Conservation (phyloP, 2,797 vertebrate genomes). For the Pelochelys cantorii region DNA sequence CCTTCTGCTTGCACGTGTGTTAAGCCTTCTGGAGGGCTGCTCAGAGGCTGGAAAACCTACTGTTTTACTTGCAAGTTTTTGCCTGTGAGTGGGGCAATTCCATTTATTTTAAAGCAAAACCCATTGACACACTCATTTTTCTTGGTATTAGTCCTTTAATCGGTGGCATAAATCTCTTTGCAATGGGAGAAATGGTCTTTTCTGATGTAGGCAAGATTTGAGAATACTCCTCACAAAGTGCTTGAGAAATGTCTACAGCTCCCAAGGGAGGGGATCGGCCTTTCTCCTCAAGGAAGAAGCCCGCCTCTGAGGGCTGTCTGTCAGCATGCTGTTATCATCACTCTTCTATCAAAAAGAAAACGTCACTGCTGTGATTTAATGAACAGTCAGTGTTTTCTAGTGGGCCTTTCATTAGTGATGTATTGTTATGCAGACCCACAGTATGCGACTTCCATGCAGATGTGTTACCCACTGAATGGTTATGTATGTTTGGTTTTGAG, state of each 20-base stretch:
- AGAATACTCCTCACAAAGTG: conserved; percentile 83
- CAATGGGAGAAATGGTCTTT: conserved; percentile 85
- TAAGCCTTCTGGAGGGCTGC: conserved; percentile 34
- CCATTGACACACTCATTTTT: conserved; percentile 13
- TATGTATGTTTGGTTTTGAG: conserved; percentile 47
- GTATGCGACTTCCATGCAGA: conserved; percentile 33
- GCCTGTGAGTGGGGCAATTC: not conserved
- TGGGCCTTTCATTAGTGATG: conserved; percentile 59
- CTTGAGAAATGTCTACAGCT: conserved; percentile 80
- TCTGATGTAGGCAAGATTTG: conserved; percentile 81
- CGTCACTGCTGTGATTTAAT: conserved; percentile 59
- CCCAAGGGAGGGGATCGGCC: conserved; percentile 55
- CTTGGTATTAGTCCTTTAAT: conserved; percentile 51
- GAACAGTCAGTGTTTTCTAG: conserved; percentile 46
- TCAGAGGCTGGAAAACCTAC: not conserved
- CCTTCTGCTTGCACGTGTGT: conserved; percentile 10
- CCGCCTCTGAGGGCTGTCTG: conserved; percentile 65
- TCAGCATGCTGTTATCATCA: conserved; percentile 48
- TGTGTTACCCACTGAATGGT: conserved; percentile 60
- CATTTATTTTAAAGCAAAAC: conserved; percentile 20
- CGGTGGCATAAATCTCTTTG: conserved; percentile 26
- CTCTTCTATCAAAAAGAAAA: conserved; percentile 66
- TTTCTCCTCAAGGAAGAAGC: conserved; percentile 75
- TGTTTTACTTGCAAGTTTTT: conserved; percentile 5
- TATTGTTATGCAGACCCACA: conserved; percentile 41